Conservation (phyloP, 2,888 invertebrate species). For the Nephrotoma appendiculata region DNA sequence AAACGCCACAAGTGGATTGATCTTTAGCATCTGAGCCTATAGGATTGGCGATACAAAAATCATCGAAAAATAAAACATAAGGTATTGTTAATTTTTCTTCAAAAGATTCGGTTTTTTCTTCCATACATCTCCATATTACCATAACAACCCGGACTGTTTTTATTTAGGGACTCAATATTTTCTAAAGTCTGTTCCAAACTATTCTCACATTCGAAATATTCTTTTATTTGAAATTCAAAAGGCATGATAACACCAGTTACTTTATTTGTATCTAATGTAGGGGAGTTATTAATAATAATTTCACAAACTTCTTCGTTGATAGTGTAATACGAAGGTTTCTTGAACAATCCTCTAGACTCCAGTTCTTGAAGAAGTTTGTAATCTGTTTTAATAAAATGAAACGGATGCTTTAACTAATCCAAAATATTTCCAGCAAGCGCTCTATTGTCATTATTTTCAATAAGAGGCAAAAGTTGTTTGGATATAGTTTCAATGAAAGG, state of each 20-base stretch:
- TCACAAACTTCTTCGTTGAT: neutral
- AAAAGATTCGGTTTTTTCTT: neutral
- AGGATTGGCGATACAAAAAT: neutral
- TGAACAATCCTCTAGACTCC: slow-evolving; percentile 8
- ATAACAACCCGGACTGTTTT: neutral
- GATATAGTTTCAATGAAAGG: no score
- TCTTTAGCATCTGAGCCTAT: neutral
- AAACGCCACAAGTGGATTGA: neutral
- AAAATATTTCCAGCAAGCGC: neutral
- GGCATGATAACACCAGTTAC: no score
- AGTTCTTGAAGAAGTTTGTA: neutral
- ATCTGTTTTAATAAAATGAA: neutral
- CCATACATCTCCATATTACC: neutral
- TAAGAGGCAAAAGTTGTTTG: neutral
- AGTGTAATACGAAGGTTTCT: slow-evolving; percentile 11
- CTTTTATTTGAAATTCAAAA: no score
- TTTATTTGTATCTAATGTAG: slow-evolving; percentile 9
- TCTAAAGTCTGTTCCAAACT: neutral
- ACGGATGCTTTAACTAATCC: neutral
- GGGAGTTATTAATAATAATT: slow-evolving; percentile 10
- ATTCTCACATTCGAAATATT: neutral
- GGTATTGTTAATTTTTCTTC: neutral
- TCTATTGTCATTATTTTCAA: neutral
- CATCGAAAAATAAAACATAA: neutral
- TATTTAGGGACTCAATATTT: neutral